phyloP scores from a whole-genome alignment of 2,113 vertebrate species.

The Erythrocercus mccallii region DNA sequence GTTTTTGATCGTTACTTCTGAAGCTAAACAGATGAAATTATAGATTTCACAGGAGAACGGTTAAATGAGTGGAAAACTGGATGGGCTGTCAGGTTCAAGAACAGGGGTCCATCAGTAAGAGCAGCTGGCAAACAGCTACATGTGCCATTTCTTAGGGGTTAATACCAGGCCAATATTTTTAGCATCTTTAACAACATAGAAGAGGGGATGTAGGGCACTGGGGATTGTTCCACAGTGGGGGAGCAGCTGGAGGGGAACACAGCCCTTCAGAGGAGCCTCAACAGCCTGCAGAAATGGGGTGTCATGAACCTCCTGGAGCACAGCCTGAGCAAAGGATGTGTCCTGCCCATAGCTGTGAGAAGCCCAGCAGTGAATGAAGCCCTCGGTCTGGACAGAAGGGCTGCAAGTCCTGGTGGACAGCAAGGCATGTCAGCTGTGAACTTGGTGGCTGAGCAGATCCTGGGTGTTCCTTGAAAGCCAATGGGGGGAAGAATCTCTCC shows the following conservation, averaged over 20 bases:
- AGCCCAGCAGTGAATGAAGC: neutral
- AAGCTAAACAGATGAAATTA: neutral
- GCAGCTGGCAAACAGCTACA: neutral
- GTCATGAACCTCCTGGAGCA: neutral
- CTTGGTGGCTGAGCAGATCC: accelerated
- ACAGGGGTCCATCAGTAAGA: neutral
- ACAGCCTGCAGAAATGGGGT: neutral
- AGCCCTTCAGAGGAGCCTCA: neutral
- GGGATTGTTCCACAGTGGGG: too few species aligned
- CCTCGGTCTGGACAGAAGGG: neutral
- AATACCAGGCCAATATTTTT: neutral
- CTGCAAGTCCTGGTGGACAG: neutral
- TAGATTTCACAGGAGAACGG: neutral
- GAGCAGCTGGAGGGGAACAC: neutral
- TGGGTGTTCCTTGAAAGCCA: neutral
- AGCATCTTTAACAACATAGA: neutral
- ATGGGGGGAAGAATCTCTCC: neutral
- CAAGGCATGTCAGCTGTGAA: neutral
- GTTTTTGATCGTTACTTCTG: neutral
- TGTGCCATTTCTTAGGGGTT: neutral
- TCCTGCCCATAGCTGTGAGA: neutral
- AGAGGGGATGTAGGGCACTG: neutral
- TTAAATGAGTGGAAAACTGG: neutral
- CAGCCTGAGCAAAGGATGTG: too few species aligned
- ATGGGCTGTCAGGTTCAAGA: neutral